phyloP scores from a whole-genome alignment of 2,888 invertebrate species.

The Onchidella celtica region DNA sequence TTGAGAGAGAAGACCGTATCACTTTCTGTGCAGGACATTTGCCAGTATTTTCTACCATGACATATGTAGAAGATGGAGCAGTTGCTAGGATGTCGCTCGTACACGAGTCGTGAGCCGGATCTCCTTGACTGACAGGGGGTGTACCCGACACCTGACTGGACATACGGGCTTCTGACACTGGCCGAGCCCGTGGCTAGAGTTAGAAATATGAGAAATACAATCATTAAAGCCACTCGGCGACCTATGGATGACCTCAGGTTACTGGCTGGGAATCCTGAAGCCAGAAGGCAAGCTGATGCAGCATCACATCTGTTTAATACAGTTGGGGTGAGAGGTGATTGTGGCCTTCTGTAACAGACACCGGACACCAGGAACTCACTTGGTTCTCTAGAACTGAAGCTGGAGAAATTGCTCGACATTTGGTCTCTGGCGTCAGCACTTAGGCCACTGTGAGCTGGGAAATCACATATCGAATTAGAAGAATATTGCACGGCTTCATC shows the following conservation, averaged over 20 bases:
- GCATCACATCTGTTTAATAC: not conserved
- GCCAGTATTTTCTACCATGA: slow-evolving; percentile 50
- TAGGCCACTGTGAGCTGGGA: not conserved
- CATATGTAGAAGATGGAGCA: slow-evolving; percentile 55
- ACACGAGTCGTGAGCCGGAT: not conserved
- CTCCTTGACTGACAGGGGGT: too few relatives aligned
- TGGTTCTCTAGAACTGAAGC: not conserved
- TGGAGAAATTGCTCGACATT: not conserved
- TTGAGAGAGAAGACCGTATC: slow-evolving; percentile 56
- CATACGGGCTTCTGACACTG: too few relatives aligned
- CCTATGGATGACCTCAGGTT: not conserved
- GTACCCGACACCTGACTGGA: too few relatives aligned
- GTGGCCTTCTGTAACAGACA: not conserved
- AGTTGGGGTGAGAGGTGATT: too few relatives aligned
- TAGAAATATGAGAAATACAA: too few relatives aligned
- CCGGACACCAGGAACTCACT: not conserved
- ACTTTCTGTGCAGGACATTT: slow-evolving; percentile 45
- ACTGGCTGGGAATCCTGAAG: too few relatives aligned
- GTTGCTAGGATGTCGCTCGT: slow-evolving; percentile 25
- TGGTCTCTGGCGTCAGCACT: not conserved
- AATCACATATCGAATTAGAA: not conserved
- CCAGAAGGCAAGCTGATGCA: too few relatives aligned
- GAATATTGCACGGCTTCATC: slow-evolving; percentile 18
- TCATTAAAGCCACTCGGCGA: not conserved
- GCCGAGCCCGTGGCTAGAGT: too few relatives aligned